Evolutionary conservation across 2,888 invertebrate species (phyloP).

Genomic region (Tribolium freemani): DNA sequence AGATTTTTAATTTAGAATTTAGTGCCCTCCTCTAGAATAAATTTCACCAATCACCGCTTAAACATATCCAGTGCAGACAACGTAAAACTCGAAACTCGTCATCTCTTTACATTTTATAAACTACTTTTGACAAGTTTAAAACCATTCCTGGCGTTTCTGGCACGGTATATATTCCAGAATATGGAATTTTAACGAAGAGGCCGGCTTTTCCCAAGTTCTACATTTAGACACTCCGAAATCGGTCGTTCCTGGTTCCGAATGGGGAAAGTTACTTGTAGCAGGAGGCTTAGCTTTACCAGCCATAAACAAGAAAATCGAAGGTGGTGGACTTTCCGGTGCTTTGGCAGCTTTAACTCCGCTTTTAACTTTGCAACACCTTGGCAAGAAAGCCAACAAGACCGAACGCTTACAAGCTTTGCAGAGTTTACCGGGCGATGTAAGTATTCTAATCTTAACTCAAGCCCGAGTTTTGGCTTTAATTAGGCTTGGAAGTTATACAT

Average conservation of each 20-base stretch:
- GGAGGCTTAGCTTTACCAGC: constrained; percentile 75
- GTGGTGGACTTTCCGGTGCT: constrained; percentile 68
- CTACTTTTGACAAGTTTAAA: no score
- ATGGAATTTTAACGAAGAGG: constrained; percentile 80
- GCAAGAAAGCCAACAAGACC: constrained; percentile 68
- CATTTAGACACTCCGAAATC: constrained; percentile 76
- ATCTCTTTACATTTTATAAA: no score
- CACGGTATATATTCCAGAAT: constrained; percentile 68
- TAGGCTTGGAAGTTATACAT: constrained; percentile 3
- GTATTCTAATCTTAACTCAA: constrained; percentile 40
- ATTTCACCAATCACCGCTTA: no score
- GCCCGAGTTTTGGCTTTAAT: background rate
- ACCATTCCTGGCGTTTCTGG: no score
- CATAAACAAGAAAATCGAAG: constrained; percentile 53
- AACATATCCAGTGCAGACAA: no score
- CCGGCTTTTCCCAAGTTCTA: constrained; percentile 78
- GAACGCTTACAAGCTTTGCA: constrained; percentile 70
- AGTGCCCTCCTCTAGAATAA: no score
- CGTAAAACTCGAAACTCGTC: no score
- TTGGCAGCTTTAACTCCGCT: constrained; percentile 74
- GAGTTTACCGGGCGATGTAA: constrained; percentile 73
- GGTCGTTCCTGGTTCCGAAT: constrained; percentile 77
- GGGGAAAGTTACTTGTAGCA: constrained; percentile 74
- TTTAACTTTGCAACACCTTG: constrained; percentile 70
- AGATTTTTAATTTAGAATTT: background rate